A percentile compares a stretch with the other conserved stretches of the same genome.
phyloP scores from a whole-genome alignment of 2,888 invertebrate species.

The Diplolepis rosae region DNA sequence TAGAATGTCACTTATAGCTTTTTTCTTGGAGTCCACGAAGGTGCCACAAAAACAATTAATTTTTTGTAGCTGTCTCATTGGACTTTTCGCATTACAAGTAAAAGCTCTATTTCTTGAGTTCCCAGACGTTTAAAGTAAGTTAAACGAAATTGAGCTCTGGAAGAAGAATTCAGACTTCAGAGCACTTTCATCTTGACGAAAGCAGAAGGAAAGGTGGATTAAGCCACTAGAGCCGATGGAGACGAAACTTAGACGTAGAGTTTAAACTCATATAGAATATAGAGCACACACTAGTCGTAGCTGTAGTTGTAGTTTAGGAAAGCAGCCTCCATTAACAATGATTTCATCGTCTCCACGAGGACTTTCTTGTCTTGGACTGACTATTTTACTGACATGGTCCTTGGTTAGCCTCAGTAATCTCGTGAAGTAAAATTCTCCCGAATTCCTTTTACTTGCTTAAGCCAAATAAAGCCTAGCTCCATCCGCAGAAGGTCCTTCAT shows the following conservation, averaged over 20 bases:
- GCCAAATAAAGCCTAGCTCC: constrained; percentile 10
- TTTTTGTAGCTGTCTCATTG: too few relatives aligned
- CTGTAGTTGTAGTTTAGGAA: neutral
- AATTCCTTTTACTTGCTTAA: constrained; percentile 1
- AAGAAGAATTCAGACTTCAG: constrained; percentile 10
- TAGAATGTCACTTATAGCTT: too few relatives aligned
- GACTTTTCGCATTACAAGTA: neutral
- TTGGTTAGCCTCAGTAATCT: neutral
- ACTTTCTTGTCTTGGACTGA: neutral
- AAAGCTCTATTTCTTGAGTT: neutral
- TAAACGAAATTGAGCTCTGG: constrained; percentile 2
- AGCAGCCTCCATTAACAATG: neutral
- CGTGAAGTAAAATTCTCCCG: neutral
- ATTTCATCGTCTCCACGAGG: neutral
- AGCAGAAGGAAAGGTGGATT: neutral
- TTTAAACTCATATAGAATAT: constrained; percentile 17
- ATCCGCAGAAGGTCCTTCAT: constrained; percentile 9
- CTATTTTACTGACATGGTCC: neutral
- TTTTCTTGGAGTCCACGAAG: too few relatives aligned
- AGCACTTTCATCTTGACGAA: neutral
- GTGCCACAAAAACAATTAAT: too few relatives aligned
- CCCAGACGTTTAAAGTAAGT: neutral
- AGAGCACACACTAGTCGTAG: neutral
- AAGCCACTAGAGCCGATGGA: neutral
- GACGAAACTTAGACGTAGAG: neutral